Percentiles rank a stretch among this genome's conserved stretches.
Evolutionary conservation across 2,888 invertebrate genomes (phyloP).

Genomic region (Megastigmus dorsalis): DNA sequence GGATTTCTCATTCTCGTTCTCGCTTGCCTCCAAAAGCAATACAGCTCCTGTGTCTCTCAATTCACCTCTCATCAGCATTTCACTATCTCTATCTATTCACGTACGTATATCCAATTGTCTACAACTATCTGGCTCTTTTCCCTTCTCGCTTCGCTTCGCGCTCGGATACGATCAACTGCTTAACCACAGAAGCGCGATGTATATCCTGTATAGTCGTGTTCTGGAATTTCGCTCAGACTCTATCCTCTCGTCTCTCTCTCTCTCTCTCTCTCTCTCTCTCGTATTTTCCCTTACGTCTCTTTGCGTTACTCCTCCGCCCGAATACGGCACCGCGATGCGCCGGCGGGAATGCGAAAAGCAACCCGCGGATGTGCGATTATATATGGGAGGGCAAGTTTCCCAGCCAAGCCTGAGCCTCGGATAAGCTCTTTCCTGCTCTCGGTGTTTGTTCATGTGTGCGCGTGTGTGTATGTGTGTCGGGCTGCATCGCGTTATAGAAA

Average conservation of each 20-base stretch:
- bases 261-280: too few relatives aligned
- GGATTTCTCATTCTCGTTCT: slow-evolving; percentile 3
- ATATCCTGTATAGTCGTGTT: slow-evolving; percentile 2
- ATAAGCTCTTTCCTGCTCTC: slow-evolving; percentile 2
- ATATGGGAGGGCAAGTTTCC: slow-evolving; percentile 14
- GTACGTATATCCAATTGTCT: too few relatives aligned
- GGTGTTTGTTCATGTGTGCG: too few relatives aligned
- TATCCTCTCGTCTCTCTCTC: too few relatives aligned
- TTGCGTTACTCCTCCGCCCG: background rate
- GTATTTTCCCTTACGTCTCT: background rate
- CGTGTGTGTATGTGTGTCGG: too few relatives aligned
- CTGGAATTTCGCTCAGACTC: slow-evolving; percentile 43
- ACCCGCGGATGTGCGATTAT: slow-evolving; percentile 24
- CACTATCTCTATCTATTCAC: background rate
- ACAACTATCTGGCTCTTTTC: slow-evolving; percentile 2
- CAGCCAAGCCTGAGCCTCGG: background rate
- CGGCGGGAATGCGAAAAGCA: slow-evolving; percentile 26
- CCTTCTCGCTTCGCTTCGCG: background rate
- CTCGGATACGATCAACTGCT: slow-evolving; percentile 6
- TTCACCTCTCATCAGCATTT: too few relatives aligned
- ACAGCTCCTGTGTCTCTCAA: background rate
- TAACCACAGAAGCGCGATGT: slow-evolving; percentile 1
- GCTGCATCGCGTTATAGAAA: slow-evolving; percentile 24
- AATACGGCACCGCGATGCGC: slow-evolving; percentile 11
- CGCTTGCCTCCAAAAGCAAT: background rate